Base-by-base conservation (phyloP, 2,113 vertebrate genomes). In the Nansenia antarctica region DNA sequence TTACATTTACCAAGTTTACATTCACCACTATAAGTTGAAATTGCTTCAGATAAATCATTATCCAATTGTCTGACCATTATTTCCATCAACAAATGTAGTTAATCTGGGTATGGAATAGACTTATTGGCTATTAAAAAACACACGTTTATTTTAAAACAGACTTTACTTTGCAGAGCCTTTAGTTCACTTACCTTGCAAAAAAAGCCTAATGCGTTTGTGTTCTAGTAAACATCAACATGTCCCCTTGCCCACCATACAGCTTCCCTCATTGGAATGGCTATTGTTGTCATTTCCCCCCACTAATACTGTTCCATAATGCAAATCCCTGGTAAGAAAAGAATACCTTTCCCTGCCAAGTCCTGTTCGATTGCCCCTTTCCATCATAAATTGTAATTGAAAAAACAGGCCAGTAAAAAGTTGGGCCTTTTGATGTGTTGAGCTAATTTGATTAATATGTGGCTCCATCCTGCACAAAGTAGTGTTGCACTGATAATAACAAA, bases 361-460 rank as follows among this genome's bases (percentile, higher is more conserved):
- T 93, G 90, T 90, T 93, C 89, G 60, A 47, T 82, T 82, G 85
- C 75, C 85, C 75, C 86, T 89, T 88, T 84, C 88, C 90, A 83
- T 87, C 78, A 73, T 90, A 90, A 90, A 91, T 90, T 88, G 86
- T 88, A 88, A 88, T 92, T 87, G 89, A 6, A 88, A 91, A 88
- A 86, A 85, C 81, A 87, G 83, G 83, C 76, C 82, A 78, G 85
- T 83, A 89, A 88, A 93, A 92, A 88, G 85, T 87, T 71, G 70
- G 68, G 67, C 79, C 82, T 86, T 93, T 91, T 94, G 91, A 94
- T 93, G 91, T 92, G 90, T 91, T 88, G 88, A 87, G 85, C 91
- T 94, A 93, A 94, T 95, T 93, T 93, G 91, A 94, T 95, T 94
- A 95, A 94, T 92, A 93, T 30, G 1, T 85, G 83, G 92, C 91